Conservation (phyloP, 2,888 invertebrate genomes). For the Willowsia nigromaculata region DNA sequence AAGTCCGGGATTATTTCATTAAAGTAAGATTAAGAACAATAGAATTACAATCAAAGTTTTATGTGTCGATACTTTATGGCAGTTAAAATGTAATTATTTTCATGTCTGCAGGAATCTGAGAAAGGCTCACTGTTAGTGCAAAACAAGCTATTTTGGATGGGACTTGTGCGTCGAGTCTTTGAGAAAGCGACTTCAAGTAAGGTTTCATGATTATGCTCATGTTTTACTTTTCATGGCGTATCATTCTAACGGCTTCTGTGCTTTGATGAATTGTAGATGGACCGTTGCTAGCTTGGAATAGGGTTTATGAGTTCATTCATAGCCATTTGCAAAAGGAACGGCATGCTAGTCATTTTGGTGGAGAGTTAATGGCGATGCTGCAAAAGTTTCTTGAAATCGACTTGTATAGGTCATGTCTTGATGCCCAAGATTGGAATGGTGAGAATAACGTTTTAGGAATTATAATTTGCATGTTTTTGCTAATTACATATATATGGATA, state of each 20-base stretch:
- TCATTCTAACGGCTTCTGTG: too few species aligned
- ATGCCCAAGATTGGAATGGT: constrained; percentile 64
- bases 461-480: too few species aligned
- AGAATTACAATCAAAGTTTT: neutral
- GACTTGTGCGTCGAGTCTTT: constrained; percentile 52
- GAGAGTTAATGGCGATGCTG: constrained; percentile 56
- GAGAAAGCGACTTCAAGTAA: constrained; percentile 61
- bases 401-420: constrained; percentile 57
- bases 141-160: constrained; percentile 38
- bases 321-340: constrained; percentile 54
- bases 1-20: constrained; percentile 64
- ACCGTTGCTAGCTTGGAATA: constrained; percentile 32
- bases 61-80: neutral
- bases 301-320: constrained; percentile 49
- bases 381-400: constrained; percentile 63
- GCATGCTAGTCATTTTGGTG: constrained; percentile 55
- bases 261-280: neutral
- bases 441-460: neutral
- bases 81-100: neutral
- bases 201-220: too few species aligned
- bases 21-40: constrained; percentile 39
- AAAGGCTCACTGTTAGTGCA: neutral
- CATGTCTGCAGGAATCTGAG: constrained; percentile 70
- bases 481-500: too few species aligned
- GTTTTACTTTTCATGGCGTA: too few species aligned